A percentile compares a stretch with the other conserved stretches of the same genome.
Evolutionary conservation across 1,140 invertebrate species (phyloP).

Genomic region (Drosophila biarmipes): DNA sequence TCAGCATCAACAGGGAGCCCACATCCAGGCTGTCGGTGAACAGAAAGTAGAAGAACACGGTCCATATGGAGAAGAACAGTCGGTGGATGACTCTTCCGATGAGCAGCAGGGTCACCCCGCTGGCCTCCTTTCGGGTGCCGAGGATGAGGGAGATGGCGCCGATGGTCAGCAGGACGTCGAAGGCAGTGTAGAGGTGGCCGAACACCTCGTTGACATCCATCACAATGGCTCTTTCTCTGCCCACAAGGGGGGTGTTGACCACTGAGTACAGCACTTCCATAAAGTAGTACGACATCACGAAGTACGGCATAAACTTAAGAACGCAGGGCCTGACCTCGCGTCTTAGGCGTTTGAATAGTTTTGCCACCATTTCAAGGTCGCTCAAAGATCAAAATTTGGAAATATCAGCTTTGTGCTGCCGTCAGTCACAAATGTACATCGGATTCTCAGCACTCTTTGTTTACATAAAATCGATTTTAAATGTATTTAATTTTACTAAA

Average conservation of each 20-base stretch:
- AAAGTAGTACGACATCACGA: conserved; percentile 18
- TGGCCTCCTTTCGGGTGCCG: neutral
- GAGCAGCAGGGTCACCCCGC: conserved; percentile 32
- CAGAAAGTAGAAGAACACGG: conserved; percentile 19
- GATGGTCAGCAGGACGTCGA: conserved; percentile 10
- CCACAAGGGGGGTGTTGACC: neutral
- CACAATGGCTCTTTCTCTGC: conserved; percentile 11
- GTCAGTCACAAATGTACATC: neutral
- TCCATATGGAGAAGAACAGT: conserved; percentile 26
- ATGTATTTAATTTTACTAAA: too few species aligned
- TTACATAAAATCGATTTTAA: neutral
- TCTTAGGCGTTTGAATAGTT: neutral
- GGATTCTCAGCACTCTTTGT: neutral
- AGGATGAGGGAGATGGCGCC: conserved; percentile 2
- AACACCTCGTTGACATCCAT: conserved; percentile 5
- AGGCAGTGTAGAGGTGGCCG: conserved; percentile 16
- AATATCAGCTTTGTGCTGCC: neutral
- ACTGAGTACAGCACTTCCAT: conserved; percentile 7
- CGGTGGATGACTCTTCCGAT: conserved; percentile 25
- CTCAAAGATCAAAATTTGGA: neutral
- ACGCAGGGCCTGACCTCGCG: neutral
- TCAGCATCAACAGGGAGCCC: conserved; percentile 39
- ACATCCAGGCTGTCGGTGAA: conserved; percentile 36
- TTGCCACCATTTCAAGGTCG: neutral
- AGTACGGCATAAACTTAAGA: conserved; percentile 8